Base-by-base conservation (phyloP, 2,797 vertebrate species). In the Neosilurus mollespiculum region DNA sequence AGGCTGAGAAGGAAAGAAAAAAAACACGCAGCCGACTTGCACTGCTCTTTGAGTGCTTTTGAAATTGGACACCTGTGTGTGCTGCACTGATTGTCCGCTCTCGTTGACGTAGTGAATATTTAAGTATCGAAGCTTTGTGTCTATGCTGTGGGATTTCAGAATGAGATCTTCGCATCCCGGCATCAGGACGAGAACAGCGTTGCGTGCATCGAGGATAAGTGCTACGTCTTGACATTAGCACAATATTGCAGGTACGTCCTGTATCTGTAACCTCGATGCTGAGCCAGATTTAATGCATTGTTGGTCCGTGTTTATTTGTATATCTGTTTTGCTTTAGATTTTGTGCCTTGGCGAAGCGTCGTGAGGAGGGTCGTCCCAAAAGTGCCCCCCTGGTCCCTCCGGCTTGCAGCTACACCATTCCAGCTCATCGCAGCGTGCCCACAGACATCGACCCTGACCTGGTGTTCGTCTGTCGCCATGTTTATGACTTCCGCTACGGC, bases 111-210 rank as follows among this genome's bases (percentile, higher is more conserved):
- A 24, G 24, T 72, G 85, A 76, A 24, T 69, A 78, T 85, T 81
- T 34, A 14, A 65, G 81, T 20, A 70, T 75, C n/a, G 81, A 78
- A 59, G 70, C 83, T 78, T 84, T 22, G 76, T 81, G 53, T 85
- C 22, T 82, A 18, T 85, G 76, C 20, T 85, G 30, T 80, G 76
- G 84, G 76, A 69, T 83, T 90, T 56, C 93, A 99, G 98, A 99
- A 99, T 87, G 98, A 99, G 93, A 97, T 99, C 89, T 99, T 99
- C 87, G 98, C 98, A 0, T 99, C 98, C 51, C 95, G 98, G 88
- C 98, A 99, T 94, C 98, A 99, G 94, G 98, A 99, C 37, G 97
- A 98, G 88, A 99, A 99, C 94, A 99, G 98, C 51, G 97, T 99
- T 83, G 98, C 98, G 90, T 99, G 98, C 92, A 99, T 99, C 16